phyloP scores from a whole-genome alignment of 2,797 vertebrate genomes.

The Hemibagrus guttatus region DNA sequence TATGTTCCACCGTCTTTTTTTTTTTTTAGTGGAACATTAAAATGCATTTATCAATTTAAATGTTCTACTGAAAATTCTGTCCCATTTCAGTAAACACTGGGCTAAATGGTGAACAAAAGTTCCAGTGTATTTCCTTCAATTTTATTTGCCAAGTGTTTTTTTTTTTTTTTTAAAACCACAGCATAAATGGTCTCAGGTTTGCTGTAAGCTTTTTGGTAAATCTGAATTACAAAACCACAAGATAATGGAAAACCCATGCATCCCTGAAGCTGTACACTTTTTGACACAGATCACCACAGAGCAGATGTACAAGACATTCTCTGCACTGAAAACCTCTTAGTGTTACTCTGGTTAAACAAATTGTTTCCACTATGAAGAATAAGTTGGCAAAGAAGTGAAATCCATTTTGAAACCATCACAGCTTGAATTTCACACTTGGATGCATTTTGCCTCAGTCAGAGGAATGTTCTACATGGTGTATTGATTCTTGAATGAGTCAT shows the following conservation, averaged over 20 bases:
- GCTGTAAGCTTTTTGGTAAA: background rate
- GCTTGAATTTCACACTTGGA: slow-evolving; percentile 8
- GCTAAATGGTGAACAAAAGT: background rate
- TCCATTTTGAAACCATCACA: background rate
- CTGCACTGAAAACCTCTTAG: background rate
- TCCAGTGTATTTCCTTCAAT: background rate
- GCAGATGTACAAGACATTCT: no score
- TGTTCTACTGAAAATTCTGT: background rate
- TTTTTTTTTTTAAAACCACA: no score
- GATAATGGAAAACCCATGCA: no score
- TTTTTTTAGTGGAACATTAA: background rate
- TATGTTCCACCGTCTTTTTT: background rate
- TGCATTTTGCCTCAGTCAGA: background rate
- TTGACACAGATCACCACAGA: background rate
- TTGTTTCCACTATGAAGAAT: background rate
- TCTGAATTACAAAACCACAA: background rate
- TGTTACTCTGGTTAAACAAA: background rate
- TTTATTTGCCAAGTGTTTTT: background rate
- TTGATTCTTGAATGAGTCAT: slow-evolving; percentile 18
- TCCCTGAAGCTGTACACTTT: background rate
- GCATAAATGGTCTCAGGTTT: background rate
- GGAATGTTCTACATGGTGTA: background rate
- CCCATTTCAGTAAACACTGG: background rate
- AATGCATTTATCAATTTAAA: no score
- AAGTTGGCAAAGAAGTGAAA: background rate